Conservation (phyloP, 1,140 invertebrate species). For the Ostrea edulis region DNA sequence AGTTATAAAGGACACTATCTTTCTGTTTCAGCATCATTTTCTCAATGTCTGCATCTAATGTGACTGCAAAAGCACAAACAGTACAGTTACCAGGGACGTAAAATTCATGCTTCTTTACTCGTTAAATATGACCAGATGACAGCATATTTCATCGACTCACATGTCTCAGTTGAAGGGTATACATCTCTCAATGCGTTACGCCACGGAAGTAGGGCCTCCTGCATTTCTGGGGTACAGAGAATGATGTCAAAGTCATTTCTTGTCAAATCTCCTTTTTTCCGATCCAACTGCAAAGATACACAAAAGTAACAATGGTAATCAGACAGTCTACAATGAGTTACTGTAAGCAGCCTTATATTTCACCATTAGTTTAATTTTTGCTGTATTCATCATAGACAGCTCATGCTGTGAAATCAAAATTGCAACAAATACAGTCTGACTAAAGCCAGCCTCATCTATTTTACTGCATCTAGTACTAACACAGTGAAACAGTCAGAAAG, state of each 20-base stretch:
- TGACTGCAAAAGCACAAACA: constrained; percentile 58
- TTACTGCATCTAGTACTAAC: no score
- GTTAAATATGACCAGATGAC: not conserved
- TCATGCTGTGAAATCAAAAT: no score
- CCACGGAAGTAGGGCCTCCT: not conserved
- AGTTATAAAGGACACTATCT: constrained; percentile 2
- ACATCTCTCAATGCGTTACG: not conserved
- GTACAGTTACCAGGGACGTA: not conserved
- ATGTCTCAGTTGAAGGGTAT: not conserved
- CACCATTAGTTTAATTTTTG: no score
- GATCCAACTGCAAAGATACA: not conserved
- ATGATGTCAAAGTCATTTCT: constrained; percentile 3
- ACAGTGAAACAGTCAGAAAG: no score
- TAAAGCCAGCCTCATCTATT: no score
- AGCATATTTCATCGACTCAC: not conserved
- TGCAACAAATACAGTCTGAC: no score
- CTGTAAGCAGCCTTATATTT: no score
- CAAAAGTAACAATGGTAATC: not conserved
- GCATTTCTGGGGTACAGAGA: constrained; percentile 8
- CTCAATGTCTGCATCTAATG: constrained; percentile 55
- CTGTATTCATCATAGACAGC: no score
- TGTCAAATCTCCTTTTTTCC: constrained; percentile 24
- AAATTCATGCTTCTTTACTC: not conserved
- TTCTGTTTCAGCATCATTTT: constrained; percentile 58
- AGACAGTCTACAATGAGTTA: no score